phyloP scores from a whole-genome alignment of 2,113 vertebrate species.

The Hyla sarda region DNA sequence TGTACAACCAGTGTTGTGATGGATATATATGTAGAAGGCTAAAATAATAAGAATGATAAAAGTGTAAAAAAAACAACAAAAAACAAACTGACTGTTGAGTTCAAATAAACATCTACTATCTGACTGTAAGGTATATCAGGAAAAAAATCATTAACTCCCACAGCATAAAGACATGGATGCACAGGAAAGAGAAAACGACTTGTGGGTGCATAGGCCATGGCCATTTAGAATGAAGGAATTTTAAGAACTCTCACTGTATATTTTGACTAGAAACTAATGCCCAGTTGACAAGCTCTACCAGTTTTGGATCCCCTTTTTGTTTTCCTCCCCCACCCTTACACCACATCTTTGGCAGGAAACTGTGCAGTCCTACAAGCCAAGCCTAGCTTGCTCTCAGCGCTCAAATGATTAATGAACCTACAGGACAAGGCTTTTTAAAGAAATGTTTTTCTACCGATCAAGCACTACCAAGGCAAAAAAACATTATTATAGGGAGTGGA shows the following conservation, averaged over 20 bases:
- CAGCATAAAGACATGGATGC: slow-evolving; percentile 35
- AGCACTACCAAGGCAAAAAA: slow-evolving; percentile 60
- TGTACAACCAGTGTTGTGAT: not conserved
- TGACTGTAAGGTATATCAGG: not conserved
- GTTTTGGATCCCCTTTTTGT: slow-evolving; percentile 58
- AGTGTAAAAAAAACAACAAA: not conserved
- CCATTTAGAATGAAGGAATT: slow-evolving; percentile 60
- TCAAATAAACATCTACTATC: not conserved
- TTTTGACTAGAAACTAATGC: slow-evolving; percentile 59
- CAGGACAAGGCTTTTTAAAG: slow-evolving; percentile 58
- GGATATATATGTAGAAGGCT: not conserved
- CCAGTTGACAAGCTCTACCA: slow-evolving; percentile 60
- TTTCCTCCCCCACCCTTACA: slow-evolving; percentile 45
- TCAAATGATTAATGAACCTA: slow-evolving; percentile 60
- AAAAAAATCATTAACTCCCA: slow-evolving; percentile 48
- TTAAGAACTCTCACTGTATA: slow-evolving; percentile 60
- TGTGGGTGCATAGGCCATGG: slow-evolving; percentile 34
- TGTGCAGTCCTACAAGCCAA: slow-evolving; percentile 56
- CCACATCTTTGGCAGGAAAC: slow-evolving; percentile 59
- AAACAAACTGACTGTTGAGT: too few species aligned
- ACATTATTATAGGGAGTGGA: slow-evolving; percentile 58
- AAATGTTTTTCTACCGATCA: slow-evolving; percentile 60
- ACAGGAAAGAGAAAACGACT: slow-evolving; percentile 30
- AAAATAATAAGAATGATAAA: not conserved
- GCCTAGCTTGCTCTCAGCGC: slow-evolving; percentile 58